Evolutionary conservation across 2,888 invertebrate genomes (phyloP), one percentile per base, ranked within the genome.

Genomic region (Ashinkailepas kermadecensis): DNA sequence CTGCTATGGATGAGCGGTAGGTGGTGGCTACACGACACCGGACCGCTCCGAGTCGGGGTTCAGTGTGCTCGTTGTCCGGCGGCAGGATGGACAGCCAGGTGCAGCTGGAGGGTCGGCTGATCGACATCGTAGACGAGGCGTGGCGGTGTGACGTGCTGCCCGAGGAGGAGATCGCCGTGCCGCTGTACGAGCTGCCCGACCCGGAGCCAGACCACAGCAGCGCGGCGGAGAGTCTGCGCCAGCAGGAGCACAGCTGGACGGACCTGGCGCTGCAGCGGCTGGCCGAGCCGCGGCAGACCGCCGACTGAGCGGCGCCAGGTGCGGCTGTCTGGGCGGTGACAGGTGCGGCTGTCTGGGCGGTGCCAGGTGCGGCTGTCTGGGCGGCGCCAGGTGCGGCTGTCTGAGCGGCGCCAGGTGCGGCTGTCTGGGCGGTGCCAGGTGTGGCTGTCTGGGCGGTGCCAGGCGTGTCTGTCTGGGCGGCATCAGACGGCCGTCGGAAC

Each of bases 141-240:
- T 97, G 97, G 97, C 91, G 94, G 82, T 91, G 93, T 82, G 89
- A 89, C 83, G 86, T 86, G 80, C 84, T 89, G 56, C 89, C 89
- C 3, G 86, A 86, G 84, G 89, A 89, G 83, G 88, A 88, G 82
- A 83, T 85, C 21, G 87, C 86, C 11, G 96, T 97, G 11, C 97
- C 97, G 4, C 87, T 92, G 81, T 92, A 93, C 86, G 96, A 97
- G 88, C 89, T 97, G 81, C 95, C 97, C 0, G 97, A 97, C 89
- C 95, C 95, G 0, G 95, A 95, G 87, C 94, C 95, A 3, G 97
- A 97, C 87, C 94, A 94, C 85, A 95, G 94, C 54, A 96, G 96
- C 88, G 93, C 95, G 23, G 88, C 88, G 70, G 91, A 96, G 87
- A 96, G 96, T 0, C 89, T 97, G 12, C 93, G 93, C 86, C 96